These are phyloP conservation scores for Poecilia velifera DNA, from an alignment of 2,797 vertebrate genomes.

Conservation along the genomic window DNA sequence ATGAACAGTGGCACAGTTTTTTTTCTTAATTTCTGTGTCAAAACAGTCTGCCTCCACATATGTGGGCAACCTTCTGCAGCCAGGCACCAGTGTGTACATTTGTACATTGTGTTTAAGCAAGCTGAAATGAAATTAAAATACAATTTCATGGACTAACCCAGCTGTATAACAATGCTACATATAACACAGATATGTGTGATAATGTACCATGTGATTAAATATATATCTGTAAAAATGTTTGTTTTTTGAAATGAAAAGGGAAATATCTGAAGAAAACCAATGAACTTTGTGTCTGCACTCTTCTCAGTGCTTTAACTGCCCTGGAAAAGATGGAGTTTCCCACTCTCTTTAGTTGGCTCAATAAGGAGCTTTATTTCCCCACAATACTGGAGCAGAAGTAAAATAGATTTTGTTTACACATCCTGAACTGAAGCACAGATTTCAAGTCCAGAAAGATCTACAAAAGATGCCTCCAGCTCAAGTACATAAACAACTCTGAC, in stretches of 20 bases:
- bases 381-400: conserved; percentile 59
- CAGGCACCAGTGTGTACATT: conserved; percentile 62
- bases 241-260: conserved; percentile 28
- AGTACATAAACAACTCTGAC: conserved; percentile 30
- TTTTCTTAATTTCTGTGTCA: conserved; percentile 68
- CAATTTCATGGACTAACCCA: conserved; percentile 59
- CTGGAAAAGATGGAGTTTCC: conserved; percentile 43
- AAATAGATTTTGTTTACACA: conserved; percentile 38
- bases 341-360: conserved; percentile 60
- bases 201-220: conserved; percentile 31
- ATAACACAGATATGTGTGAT: conserved; percentile 49
- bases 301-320: conserved; percentile 36
- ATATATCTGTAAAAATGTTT: conserved; percentile 42
- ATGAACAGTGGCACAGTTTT: conserved; percentile 70
- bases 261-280: conserved; percentile 24
- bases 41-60: conserved; percentile 56
- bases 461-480: conserved; percentile 18
- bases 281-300: conserved; percentile 34
- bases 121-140: conserved; percentile 57
- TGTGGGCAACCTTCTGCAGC: conserved; percentile 34
- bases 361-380: conserved; percentile 63
- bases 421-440: conserved; percentile 40
- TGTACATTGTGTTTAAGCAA: conserved; percentile 68
- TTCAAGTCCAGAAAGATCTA: conserved; percentile 38
- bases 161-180: conserved; percentile 47